phyloP scores from a whole-genome alignment of 2,888 invertebrate genomes.

The Sphecodes monilicornis region DNA sequence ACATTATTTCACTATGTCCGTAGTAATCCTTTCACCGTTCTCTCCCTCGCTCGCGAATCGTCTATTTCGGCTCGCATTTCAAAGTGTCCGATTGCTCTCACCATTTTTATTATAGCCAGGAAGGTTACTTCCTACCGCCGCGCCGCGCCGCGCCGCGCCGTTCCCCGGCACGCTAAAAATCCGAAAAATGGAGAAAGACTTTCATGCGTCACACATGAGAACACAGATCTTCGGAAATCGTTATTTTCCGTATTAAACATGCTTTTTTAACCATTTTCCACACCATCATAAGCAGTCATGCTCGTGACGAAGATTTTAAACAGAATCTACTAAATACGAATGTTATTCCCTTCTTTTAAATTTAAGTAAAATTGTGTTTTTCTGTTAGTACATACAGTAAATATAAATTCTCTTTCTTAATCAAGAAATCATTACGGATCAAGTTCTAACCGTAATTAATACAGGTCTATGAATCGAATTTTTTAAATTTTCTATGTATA shows the following conservation, averaged over 20 bases:
- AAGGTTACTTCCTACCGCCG: constrained; percentile 42
- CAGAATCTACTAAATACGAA: no score
- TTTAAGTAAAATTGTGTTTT: no score
- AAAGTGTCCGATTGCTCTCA: constrained; percentile 49
- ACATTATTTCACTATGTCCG: constrained; percentile 41
- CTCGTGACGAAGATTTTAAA: no score
- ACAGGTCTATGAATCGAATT: no score
- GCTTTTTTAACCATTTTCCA: not conserved
- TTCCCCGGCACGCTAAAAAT: constrained; percentile 1
- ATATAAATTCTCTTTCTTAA: no score
- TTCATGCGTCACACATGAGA: constrained; percentile 4
- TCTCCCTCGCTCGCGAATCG: constrained; percentile 46
- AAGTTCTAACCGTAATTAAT: no score
- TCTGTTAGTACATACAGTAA: no score
- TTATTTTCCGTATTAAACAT: not conserved
- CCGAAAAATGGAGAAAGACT: constrained; percentile 1
- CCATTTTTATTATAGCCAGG: constrained; percentile 40
- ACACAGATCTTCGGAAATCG: not conserved
- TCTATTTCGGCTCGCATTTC: constrained; percentile 33
- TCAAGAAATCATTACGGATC: no score
- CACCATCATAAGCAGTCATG: not conserved
- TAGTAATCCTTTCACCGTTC: constrained; percentile 71
- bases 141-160: no score
- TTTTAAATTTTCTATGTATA: no score
- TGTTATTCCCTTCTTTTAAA: no score